Percentiles rank a stretch among this genome's conserved stretches.
These are phyloP conservation scores for Papilio gigon DNA, from an alignment of 2,888 invertebrate genomes.

Conservation along the genomic window DNA sequence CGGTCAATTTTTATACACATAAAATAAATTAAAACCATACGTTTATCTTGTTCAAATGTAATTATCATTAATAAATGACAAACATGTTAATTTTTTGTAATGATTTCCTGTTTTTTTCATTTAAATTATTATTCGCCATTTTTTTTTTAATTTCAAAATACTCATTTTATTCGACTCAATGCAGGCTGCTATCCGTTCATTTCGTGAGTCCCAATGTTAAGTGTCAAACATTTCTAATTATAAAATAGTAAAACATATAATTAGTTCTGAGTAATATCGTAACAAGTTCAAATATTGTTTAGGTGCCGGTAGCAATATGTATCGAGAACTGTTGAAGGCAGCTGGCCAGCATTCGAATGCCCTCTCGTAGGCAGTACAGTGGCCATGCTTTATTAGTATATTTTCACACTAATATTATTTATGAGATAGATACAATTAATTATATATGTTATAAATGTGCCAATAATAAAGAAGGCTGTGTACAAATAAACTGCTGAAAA, in stretches of 20 bases:
- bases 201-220: too few species aligned
- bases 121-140: not conserved
- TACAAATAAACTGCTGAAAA: too few species aligned
- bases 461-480: too few species aligned
- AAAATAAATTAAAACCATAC: not conserved
- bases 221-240: too few species aligned
- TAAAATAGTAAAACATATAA: not conserved
- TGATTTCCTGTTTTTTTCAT: constrained; percentile 20
- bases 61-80: constrained; percentile 14
- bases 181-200: too few species aligned
- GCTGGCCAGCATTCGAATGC: constrained; percentile 31
- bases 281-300: constrained; percentile 21
- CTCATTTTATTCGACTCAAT: too few species aligned
- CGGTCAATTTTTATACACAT: too few species aligned
- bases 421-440: too few species aligned
- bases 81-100: constrained; percentile 4
- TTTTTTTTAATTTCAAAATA: too few species aligned
- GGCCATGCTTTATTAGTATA: not conserved
- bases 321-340: constrained; percentile 36
- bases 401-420: not conserved
- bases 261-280: too few species aligned
- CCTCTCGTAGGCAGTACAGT: constrained; percentile 14
- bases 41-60: not conserved
- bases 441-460: too few species aligned
- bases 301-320: constrained; percentile 23